A percentile compares a stretch with the other conserved stretches of the same genome.
These are phyloP conservation scores for Bombus sibiricus DNA, from an alignment of 1,140 invertebrate species.

Conservation along the genomic window DNA sequence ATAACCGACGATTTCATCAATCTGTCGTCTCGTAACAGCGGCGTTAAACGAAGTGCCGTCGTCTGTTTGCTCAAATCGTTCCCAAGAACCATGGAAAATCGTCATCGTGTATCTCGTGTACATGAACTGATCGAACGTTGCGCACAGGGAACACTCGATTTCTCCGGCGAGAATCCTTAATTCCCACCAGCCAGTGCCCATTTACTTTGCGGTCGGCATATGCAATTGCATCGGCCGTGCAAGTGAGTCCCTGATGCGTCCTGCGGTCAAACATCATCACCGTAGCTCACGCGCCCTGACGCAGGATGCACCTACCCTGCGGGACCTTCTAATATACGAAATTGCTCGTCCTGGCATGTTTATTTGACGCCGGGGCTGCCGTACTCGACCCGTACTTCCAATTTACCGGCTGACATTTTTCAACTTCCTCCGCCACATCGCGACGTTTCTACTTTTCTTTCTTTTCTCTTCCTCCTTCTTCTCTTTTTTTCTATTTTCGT, in stretches of 20 bases:
- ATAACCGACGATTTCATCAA: constrained; percentile 24
- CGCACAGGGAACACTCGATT: not conserved
- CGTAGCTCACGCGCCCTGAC: constrained; percentile 78
- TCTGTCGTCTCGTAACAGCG: not conserved
- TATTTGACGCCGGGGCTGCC: constrained; percentile 78
- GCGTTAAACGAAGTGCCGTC: not conserved
- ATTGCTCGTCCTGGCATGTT: constrained; percentile 78
- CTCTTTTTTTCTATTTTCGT: too few relatives aligned
- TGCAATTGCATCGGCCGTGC: constrained; percentile 73
- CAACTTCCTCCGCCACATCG: constrained; percentile 62
- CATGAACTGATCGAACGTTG: not conserved
- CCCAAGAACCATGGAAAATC: constrained; percentile 33
- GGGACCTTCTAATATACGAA: constrained; percentile 78
- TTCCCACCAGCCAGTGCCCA: constrained; percentile 68
- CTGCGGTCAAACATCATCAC: constrained; percentile 79
- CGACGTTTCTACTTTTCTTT: not conserved
- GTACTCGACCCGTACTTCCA: constrained; percentile 70
- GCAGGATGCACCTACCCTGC: constrained; percentile 73
- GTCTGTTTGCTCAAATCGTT: not conserved
- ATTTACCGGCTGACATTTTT: constrained; percentile 79
- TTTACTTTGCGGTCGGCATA: constrained; percentile 75
- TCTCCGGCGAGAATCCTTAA: constrained; percentile 69
- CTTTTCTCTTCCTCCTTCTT: not conserved
- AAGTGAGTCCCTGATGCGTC: constrained; percentile 70
- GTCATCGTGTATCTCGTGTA: too few relatives aligned